These are phyloP conservation scores for Chaetodon trifasciatus DNA, from an alignment of 2,797 vertebrate species.

Conservation along the genomic window DNA sequence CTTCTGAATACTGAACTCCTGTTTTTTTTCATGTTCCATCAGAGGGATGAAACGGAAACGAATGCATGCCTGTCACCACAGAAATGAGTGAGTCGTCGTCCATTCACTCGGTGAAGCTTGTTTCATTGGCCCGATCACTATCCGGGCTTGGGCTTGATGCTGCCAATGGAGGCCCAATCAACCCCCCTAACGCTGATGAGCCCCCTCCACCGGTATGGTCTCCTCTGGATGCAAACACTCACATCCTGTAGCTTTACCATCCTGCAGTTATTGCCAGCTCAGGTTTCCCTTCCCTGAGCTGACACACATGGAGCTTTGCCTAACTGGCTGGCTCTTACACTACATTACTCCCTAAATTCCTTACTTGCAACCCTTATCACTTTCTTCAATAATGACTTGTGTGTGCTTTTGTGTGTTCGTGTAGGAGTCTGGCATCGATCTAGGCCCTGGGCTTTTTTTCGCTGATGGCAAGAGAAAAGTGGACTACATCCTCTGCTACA, in stretches of 20 bases:
- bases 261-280: not conserved
- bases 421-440: slow-evolving; percentile 81
- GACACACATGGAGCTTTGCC: slow-evolving; percentile 2
- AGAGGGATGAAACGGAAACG: slow-evolving; percentile 88
- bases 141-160: slow-evolving; percentile 72
- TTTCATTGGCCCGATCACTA: slow-evolving; percentile 84
- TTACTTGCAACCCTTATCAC: not conserved
- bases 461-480: slow-evolving; percentile 93
- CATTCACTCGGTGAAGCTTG: slow-evolving; percentile 82
- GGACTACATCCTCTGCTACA: slow-evolving; percentile 94
- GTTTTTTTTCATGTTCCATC: slow-evolving; percentile 42
- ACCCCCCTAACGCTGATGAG: slow-evolving; percentile 53
- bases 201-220: slow-evolving; percentile 66
- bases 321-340: not conserved
- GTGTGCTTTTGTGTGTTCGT: slow-evolving; percentile 42
- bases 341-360: not conserved
- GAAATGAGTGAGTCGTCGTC: slow-evolving; percentile 78
- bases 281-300: not conserved
- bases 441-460: slow-evolving; percentile 88
- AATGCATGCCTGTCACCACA: slow-evolving; percentile 74
- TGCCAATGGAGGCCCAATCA: slow-evolving; percentile 72
- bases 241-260: not conserved
- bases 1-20: not conserved
- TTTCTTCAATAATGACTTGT: slow-evolving; percentile 1
- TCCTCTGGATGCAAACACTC: slow-evolving; percentile 12